Evolutionary conservation across 1,140 invertebrate species (phyloP), one percentile per base, ranked within the genome.

Genomic region (Contarinia nasturtii): DNA sequence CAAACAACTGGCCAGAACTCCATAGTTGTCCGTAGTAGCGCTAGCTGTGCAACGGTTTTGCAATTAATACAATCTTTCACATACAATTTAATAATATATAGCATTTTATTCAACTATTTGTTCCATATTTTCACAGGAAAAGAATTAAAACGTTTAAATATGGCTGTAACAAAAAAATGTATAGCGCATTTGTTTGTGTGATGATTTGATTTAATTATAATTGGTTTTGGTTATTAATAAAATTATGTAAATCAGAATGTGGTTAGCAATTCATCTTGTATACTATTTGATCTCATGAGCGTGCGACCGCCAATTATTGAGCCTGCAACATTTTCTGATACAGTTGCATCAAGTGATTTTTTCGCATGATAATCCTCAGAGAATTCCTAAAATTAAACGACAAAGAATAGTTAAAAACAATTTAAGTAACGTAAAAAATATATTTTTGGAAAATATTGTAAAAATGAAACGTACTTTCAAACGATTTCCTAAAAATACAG

Each of bases 401-500:
- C 55, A 44, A 50, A 46, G 44, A 45, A 53, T 5, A 49, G 47
- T n/a, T n/a, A 42, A 8, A 44, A 22, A 44, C n/a, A n/a, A n/a
- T n/a, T n/a, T n/a, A n/a, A n/a, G n/a, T n/a, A n/a, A n/a, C n/a
- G 12, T 27, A 38, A 15, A 34, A 7, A 40, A n/a, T 10, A 47
- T 42, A 7, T 15, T 15, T 42, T 42, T 42, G 40, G 8, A 7
- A 12, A 20, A 21, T 5, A 45, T n/a, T 20, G 20, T 21, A 21
- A 21, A 33, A 46, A 33, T 41, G 45, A 48, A 27, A 47, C 34
- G 53, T 67, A 78, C 76, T 69, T 86, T 86, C 22, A 91, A 71
- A 57, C 81, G 73, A 58, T 77, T 83, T 22, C 85, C 82, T 22
- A 84, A 67, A 66, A 92, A 91, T 42, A 83, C 67, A n/a, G 86